phyloP scores from a whole-genome alignment of 92 coral and sea anemone species.

The Heliopora coerulea region DNA sequence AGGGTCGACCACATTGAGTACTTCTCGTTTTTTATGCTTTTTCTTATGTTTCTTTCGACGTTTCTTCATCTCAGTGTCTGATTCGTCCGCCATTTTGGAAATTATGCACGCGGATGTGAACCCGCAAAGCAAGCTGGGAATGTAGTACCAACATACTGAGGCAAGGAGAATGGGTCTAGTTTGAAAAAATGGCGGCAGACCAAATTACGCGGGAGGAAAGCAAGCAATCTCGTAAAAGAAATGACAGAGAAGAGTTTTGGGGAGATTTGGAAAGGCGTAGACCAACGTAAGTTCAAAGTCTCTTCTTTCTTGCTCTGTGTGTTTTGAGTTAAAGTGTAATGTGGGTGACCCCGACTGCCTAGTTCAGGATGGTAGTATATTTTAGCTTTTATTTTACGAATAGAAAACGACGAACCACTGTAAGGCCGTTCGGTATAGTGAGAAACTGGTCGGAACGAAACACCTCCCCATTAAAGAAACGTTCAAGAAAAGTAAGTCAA shows the following conservation, averaged over 20 bases:
- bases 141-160: not conserved
- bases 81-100: slow-evolving; percentile 17
- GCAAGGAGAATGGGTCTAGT: not conserved
- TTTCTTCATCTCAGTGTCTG: not conserved
- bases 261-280: slow-evolving; percentile 37
- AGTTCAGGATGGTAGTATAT: not conserved
- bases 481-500: slow-evolving; percentile 12
- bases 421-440: slow-evolving; percentile 21
- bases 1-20: not conserved
- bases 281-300: slow-evolving; percentile 24
- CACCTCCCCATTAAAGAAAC: not conserved
- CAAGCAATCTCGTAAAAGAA: not conserved
- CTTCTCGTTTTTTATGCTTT: not conserved
- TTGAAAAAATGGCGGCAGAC: not conserved
- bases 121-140: slow-evolving; percentile 13
- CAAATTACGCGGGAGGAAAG: not conserved
- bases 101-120: not conserved
- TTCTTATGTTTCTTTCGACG: slow-evolving; percentile 11
- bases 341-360: not conserved
- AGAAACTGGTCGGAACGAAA: slow-evolving; percentile 17
- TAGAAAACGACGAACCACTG: slow-evolving; percentile 26
- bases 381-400: not conserved
- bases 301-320: not conserved
- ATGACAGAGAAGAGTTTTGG: slow-evolving; percentile 12
- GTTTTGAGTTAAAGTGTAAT: too few relatives aligned